These are phyloP conservation scores for Hyposoter didymator DNA, from an alignment of 2,888 invertebrate genomes.

Conservation along the genomic window DNA sequence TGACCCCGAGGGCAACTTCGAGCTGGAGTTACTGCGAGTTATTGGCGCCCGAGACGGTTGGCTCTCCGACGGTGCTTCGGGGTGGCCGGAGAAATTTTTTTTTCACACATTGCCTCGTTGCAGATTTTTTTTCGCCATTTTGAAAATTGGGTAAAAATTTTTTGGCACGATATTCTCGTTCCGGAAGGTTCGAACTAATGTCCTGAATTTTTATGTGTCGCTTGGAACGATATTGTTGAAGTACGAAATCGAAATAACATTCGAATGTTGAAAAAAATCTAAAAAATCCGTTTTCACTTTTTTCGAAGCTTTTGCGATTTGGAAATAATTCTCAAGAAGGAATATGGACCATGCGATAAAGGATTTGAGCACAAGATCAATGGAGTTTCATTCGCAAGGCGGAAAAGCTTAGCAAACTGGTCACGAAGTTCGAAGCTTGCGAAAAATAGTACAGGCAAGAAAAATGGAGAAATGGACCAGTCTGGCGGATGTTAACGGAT, in stretches of 20 bases:
- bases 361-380: conserved; percentile 1
- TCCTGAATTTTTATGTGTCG: too few relatives aligned
- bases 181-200: too few relatives aligned
- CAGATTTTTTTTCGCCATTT: too few relatives aligned
- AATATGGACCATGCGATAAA: conserved; percentile 2
- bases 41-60: too few relatives aligned
- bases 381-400: neutral
- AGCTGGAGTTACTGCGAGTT: too few relatives aligned
- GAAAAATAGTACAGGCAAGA: conserved; percentile 41
- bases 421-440: conserved; percentile 63
- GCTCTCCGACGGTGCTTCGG: too few relatives aligned
- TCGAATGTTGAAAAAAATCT: neutral
- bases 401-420: conserved; percentile 45
- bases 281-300: neutral
- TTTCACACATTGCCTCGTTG: too few relatives aligned
- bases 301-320: neutral
- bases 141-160: too few relatives aligned
- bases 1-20: too few relatives aligned
- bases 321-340: conserved; percentile 1
- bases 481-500: conserved; percentile 58
- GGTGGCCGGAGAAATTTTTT: too few relatives aligned
- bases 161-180: too few relatives aligned
- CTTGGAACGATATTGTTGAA: too few relatives aligned
- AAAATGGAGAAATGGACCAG: conserved; percentile 52
- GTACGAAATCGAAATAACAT: neutral